Evolutionary conservation across 2,797 vertebrate genomes (phyloP).

Genomic region (Urophycis tenuis): DNA sequence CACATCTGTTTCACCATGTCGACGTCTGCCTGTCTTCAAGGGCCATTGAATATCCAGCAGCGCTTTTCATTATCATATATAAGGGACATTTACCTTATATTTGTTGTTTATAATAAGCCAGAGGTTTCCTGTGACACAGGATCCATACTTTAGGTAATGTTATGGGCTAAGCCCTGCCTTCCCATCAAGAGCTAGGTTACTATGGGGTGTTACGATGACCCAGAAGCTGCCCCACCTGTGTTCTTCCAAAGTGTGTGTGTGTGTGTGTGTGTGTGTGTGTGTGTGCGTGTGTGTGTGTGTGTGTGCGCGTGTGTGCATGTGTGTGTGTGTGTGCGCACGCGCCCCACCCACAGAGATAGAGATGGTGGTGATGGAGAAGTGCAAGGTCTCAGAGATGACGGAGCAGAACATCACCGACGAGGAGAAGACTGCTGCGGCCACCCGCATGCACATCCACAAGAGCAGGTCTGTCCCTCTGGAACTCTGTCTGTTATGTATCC

Average conservation of each 20-base stretch:
- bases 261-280: slow-evolving; percentile 24
- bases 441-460: slow-evolving; percentile 54
- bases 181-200: no score
- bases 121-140: background rate
- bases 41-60: no score
- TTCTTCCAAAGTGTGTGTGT: slow-evolving; percentile 1
- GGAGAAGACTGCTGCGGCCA: slow-evolving; percentile 89
- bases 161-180: background rate
- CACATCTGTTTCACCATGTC: no score
- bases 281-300: slow-evolving; percentile 25
- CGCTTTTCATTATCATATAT: no score
- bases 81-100: no score
- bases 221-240: no score
- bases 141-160: background rate
- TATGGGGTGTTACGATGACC: no score
- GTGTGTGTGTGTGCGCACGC: slow-evolving; percentile 24
- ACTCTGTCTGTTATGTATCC: background rate
- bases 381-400: slow-evolving; percentile 78
- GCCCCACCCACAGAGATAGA: slow-evolving; percentile 80
- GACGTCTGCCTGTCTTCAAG: no score
- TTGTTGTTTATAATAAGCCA: background rate
- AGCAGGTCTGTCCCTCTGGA: slow-evolving; percentile 47
- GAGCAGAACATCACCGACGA: slow-evolving; percentile 97
- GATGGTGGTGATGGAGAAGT: slow-evolving; percentile 98
- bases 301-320: slow-evolving; percentile 24